phyloP scores from a whole-genome alignment of 2,888 invertebrate species.

The Scaptodrosophila latifasciaeformis region DNA sequence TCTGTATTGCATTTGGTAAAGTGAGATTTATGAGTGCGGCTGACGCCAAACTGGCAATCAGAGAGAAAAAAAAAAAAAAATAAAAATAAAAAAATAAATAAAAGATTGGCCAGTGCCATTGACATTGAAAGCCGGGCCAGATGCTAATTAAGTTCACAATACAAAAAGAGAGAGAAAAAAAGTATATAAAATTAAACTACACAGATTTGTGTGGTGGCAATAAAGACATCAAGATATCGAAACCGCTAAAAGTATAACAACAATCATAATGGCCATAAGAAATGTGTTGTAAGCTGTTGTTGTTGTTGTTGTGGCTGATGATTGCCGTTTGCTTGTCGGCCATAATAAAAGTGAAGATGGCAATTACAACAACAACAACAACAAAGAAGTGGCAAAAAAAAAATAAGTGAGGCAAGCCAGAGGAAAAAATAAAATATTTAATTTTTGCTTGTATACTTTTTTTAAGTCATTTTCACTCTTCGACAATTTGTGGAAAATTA shows the following conservation, averaged over 20 bases:
- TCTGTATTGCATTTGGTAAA: constrained; percentile 16
- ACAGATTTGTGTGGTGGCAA: constrained; percentile 24
- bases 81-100: no score
- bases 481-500: constrained; percentile 11
- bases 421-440: no score
- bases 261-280: constrained; percentile 15
- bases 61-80: no score
- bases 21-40: constrained; percentile 7
- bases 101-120: constrained; percentile 41
- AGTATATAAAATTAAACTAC: constrained; percentile 1
- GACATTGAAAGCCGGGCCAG: constrained; percentile 60
- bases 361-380: constrained; percentile 8
- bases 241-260: constrained; percentile 31
- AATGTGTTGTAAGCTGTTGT: constrained; percentile 1
- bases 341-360: constrained; percentile 39
- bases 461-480: constrained; percentile 41
- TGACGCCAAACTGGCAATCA: background rate
- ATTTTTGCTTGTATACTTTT: no score
- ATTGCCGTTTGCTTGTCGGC: constrained; percentile 12
- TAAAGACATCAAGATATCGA: constrained; percentile 49
- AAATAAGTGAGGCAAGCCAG: no score
- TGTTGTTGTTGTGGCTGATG: constrained; percentile 1
- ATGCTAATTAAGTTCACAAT: constrained; percentile 62
- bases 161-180: constrained; percentile 16
- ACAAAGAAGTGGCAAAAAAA: no score